A percentile compares a stretch with the other conserved stretches of the same genome.
phyloP scores from a whole-genome alignment of 1,140 invertebrate genomes.

The Melitaea cinxia region DNA sequence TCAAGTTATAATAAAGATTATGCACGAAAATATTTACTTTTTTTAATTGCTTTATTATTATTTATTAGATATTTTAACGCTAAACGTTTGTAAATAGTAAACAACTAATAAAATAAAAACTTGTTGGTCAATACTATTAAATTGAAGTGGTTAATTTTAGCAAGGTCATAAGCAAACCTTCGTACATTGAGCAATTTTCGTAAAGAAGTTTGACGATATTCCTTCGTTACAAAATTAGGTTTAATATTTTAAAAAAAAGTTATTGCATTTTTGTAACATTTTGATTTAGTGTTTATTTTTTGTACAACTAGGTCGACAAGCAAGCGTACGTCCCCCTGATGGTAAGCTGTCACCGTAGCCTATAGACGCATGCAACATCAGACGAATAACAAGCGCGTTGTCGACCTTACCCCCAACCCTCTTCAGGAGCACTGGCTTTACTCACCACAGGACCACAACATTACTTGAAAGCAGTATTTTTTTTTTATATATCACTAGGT shows the following conservation, averaged over 20 bases:
- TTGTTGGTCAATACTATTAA: conserved; percentile 7
- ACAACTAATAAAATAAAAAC: not conserved
- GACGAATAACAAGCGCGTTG: too few relatives aligned
- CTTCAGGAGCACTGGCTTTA: too few relatives aligned
- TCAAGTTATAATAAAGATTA: too few relatives aligned
- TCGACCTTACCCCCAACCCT: too few relatives aligned
- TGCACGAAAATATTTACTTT: not conserved
- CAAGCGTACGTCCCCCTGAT: too few relatives aligned
- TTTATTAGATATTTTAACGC: not conserved
- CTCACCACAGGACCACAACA: too few relatives aligned
- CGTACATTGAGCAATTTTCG: conserved; percentile 16
- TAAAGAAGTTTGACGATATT: conserved; percentile 6
- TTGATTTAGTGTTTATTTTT: not conserved
- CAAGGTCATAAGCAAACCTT: conserved; percentile 9
- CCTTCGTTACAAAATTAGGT: not conserved
- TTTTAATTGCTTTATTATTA: not conserved
- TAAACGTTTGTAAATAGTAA: not conserved
- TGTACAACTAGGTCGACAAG: too few relatives aligned
- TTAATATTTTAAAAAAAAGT: not conserved
- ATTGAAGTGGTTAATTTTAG: conserved; percentile 5
- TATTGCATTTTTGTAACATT: not conserved
- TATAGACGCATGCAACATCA: too few relatives aligned
- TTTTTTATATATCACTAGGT: too few relatives aligned
- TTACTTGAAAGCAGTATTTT: too few relatives aligned
- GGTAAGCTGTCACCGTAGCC: too few relatives aligned